These are phyloP conservation scores for Otolemur crassicaudatus DNA, from an alignment of 2,797 vertebrate genomes.

Conservation along the genomic window DNA sequence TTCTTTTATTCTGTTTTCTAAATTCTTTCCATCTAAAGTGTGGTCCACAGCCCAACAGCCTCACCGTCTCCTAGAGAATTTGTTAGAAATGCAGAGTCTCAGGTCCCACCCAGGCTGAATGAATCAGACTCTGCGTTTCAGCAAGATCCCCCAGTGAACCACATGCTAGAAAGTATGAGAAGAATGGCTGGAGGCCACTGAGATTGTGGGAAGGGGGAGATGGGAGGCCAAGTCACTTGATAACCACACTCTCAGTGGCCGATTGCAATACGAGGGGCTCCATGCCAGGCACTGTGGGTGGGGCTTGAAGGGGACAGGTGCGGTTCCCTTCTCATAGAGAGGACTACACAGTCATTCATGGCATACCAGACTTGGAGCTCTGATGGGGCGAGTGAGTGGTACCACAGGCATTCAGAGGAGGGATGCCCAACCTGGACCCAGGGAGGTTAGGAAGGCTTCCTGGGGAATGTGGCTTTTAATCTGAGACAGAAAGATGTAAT, in stretches of 20 bases:
- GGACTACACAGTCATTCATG: fast-evolving
- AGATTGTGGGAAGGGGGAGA: background rate
- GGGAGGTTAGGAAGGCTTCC: background rate
- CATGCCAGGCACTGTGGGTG: background rate
- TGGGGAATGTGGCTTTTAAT: background rate
- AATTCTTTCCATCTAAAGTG: background rate
- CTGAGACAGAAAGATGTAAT: background rate
- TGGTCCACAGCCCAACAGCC: background rate
- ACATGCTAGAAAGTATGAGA: fast-evolving
- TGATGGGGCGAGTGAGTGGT: background rate
- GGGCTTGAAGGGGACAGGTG: background rate
- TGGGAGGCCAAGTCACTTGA: background rate
- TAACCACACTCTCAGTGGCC: fast-evolving
- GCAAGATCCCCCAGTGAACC: background rate
- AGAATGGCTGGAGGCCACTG: background rate
- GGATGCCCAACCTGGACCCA: fast-evolving
- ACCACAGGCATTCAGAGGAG: background rate
- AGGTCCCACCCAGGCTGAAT: fast-evolving
- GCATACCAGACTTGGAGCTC: background rate
- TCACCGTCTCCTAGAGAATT: background rate
- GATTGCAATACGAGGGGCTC: too few relatives aligned
- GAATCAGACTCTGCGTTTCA: background rate
- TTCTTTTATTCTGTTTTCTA: background rate
- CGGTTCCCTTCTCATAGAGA: background rate
- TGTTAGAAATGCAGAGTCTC: background rate